phyloP scores from a whole-genome alignment of 2,888 invertebrate genomes.

The Trypoxylon attenuatum region DNA sequence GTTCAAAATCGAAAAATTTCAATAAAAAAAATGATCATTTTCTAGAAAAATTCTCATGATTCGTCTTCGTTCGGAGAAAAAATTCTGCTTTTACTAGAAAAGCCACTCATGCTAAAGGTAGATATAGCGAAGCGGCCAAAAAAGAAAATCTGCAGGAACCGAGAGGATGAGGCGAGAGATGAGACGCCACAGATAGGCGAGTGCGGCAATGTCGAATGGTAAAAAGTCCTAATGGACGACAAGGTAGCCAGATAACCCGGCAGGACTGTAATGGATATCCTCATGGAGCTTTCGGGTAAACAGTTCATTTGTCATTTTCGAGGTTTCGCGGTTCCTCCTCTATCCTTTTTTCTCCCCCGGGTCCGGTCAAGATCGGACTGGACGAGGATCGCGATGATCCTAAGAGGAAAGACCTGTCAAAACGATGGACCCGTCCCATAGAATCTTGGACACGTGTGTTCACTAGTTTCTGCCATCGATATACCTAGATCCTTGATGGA shows the following conservation, averaged over 20 bases:
- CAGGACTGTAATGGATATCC: slow-evolving; percentile 58
- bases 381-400: slow-evolving; percentile 34
- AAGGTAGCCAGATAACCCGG: slow-evolving; percentile 46
- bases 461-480: slow-evolving; percentile 44
- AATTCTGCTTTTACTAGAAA: too few relatives aligned
- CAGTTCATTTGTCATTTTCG: slow-evolving; percentile 67
- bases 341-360: slow-evolving; percentile 1
- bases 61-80: too few relatives aligned
- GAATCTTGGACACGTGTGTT: slow-evolving; percentile 28
- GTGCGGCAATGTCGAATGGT: slow-evolving; percentile 52
- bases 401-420: slow-evolving; percentile 52
- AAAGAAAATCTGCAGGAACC: background rate
- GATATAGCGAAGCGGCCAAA: too few relatives aligned
- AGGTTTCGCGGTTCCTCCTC: slow-evolving; percentile 1
- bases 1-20: too few relatives aligned
- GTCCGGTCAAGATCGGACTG: slow-evolving; percentile 2
- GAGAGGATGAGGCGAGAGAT: slow-evolving; percentile 33
- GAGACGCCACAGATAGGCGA: slow-evolving; percentile 46
- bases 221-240: slow-evolving; percentile 62
- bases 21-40: too few relatives aligned
- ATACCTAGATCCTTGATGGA: slow-evolving; percentile 38
- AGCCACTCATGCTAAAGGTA: too few relatives aligned
- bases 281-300: slow-evolving; percentile 59
- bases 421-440: slow-evolving; percentile 29
- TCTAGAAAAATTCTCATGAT: too few relatives aligned